Evolutionary conservation across 2,888 invertebrate species (phyloP), one percentile per base, ranked within the genome.

Genomic region (Isotomurus palustris): DNA sequence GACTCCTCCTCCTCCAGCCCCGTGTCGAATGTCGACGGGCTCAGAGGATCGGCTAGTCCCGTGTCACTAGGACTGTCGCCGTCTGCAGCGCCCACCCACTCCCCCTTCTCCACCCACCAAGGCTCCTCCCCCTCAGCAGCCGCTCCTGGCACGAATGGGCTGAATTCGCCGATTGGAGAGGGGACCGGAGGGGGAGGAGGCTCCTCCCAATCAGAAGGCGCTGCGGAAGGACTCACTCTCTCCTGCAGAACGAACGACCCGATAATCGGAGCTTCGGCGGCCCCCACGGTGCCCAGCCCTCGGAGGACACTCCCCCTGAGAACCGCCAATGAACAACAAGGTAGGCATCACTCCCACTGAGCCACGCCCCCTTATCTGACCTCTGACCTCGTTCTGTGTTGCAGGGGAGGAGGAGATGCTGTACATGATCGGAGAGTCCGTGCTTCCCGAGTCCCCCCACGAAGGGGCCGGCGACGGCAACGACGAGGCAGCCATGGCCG

Each of bases 401-500:
- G 8, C 14, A 10, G 32, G 8, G 43, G 79, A 78, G 51, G 80
- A 80, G 32, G 80, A 80, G 60, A 78, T 82, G 72, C 80, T 82
- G 71, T 81, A 81, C 62, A 81, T 82, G 74, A 83, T 83, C 71
- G 79, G 79, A 45, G 78, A 77, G 54, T 76, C 78, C 2, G 77
- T 78, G 22, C 41, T 69, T 28, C 41, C 59, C 53, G 62, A 75
- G 74, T 50, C 77, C 72, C 68, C 67, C 2, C 50, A 57, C 25
- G 55, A 51, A 32, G 72, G 74, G n/a, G 76, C 79, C 0, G 79
- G 81, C 41, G 87, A 88, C 72, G 88, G 87, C 38, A 88, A 87
- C 73, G 89, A 91, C 70, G 91, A 91, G 73, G 90, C 91, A 2
- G 88, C 90, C 4, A 91, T 91, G 89, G 89, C 91, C 1, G 90